Base-by-base conservation (phyloP, 1,140 invertebrate species). In the Tachypleus tridentatus region DNA sequence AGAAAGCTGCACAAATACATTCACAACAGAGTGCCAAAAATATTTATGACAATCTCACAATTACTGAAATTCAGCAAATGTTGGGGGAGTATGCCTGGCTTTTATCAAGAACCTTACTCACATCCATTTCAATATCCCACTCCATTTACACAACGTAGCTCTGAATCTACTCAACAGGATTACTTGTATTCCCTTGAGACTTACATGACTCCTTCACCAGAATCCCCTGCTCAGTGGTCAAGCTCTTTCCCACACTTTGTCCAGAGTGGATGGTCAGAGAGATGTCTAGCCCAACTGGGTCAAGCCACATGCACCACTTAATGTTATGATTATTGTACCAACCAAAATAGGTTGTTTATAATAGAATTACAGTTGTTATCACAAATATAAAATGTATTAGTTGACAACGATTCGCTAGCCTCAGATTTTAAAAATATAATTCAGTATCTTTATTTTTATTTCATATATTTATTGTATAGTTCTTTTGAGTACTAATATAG, bases 221-320 rank as follows among this genome's bases (percentile, higher is more conserved):
- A 97, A 64, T 93, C 89, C 5, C 93, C 93, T 0, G 90, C 89
- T 29, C 90, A 95, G 77, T 97, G 93, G 91, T 95, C 91, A 0
- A 89, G 89, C 10, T 91, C 89, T 49, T 93, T 90, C 10, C 93
- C 93, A 0, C 89, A 91, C 74, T 88, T 86, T 52, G 76, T 74
- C 5, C 86, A 87, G 69, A 93, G 91, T 49, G 93, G 96, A 75
- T 97, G 93, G 93, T 95, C 92, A 49, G 93, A 96, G 73, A 91
- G 90, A 89, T 89, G 59, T 76, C 74, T 29, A 77, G 75, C 59
- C 77, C 77, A 6, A 71, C 71, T 53, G 66, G 63, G n/a, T 63
- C 67, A 3, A 61, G 61, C 0, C 62, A 57, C 58, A 57, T 66
- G 51, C 67, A 69, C 51, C 66, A 29, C 0, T 29, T 29, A 29